A percentile compares a stretch with the other conserved stretches of the same genome.
Evolutionary conservation across 2,888 invertebrate species (phyloP).

Genomic region (Matsumyia berberina): DNA sequence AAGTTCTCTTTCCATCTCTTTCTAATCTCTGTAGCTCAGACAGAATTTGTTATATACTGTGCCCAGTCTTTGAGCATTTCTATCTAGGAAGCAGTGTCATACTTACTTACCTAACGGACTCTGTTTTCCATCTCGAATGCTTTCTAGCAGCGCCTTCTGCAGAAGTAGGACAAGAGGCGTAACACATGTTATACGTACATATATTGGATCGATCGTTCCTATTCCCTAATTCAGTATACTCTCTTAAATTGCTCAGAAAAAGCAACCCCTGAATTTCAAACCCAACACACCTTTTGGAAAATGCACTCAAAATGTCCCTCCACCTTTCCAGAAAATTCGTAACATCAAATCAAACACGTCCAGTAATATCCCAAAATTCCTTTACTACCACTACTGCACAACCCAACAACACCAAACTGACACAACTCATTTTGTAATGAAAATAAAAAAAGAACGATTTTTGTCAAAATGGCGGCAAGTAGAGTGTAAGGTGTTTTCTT

Average conservation of each 20-base stretch:
- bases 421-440: conserved; percentile 66
- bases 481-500: conserved; percentile 75
- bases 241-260: conserved; percentile 3
- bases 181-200: too few relatives aligned
- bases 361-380: conserved; percentile 71
- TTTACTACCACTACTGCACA: conserved; percentile 40
- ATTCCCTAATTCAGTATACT: too few relatives aligned
- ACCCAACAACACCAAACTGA: conserved; percentile 54
- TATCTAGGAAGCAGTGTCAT: too few relatives aligned
- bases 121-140: too few relatives aligned
- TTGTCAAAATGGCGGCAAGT: conserved; percentile 77
- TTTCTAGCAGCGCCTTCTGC: too few relatives aligned
- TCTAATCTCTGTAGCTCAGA: too few relatives aligned
- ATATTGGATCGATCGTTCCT: too few relatives aligned
- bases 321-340: neutral
- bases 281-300: conserved; percentile 21
- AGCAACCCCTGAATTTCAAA: neutral
- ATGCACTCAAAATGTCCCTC: conserved; percentile 30
- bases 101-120: too few relatives aligned
- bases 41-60: too few relatives aligned
- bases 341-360: conserved; percentile 45
- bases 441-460: conserved; percentile 66
- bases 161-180: too few relatives aligned
- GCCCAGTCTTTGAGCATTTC: too few relatives aligned
- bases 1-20: too few relatives aligned